Percentiles rank a stretch among this genome's conserved stretches.
Evolutionary conservation across 2,888 invertebrate genomes (phyloP).

Genomic region (Miltochrista miniata): DNA sequence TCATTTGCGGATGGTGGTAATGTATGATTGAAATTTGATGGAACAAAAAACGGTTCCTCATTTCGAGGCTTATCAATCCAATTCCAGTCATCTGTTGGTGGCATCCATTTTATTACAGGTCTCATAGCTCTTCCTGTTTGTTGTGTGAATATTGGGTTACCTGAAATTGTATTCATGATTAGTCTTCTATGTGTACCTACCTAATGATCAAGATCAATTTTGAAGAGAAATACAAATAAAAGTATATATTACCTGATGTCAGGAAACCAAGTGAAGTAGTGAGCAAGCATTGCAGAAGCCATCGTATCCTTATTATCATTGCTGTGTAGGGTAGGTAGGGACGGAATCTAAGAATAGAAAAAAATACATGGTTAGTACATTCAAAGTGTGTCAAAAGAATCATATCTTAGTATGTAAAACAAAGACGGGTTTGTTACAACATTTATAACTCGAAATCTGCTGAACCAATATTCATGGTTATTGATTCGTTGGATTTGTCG

Average conservation of each 20-base stretch:
- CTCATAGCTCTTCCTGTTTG: conserved; percentile 56
- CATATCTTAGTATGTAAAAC: too few species aligned
- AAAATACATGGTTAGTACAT: not conserved
- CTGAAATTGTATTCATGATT: conserved; percentile 41
- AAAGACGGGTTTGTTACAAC: too few species aligned
- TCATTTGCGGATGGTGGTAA: conserved; percentile 79
- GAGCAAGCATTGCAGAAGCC: conserved; percentile 57
- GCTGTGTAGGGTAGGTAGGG: conserved; percentile 50
- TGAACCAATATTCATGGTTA: too few species aligned
- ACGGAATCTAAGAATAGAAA: conserved; percentile 59
- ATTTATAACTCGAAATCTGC: too few species aligned
- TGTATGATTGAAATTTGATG: conserved; percentile 76
- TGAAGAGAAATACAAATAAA: too few species aligned
- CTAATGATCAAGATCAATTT: too few species aligned
- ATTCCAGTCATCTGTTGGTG: conserved; percentile 76
- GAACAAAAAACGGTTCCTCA: conserved; percentile 71
- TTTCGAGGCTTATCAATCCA: conserved; percentile 67
- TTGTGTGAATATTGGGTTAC: conserved; percentile 76
- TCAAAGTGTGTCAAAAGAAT: not conserved
- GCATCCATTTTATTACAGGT: conserved; percentile 77
- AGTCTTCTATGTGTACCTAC: not conserved
- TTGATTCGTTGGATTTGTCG: too few species aligned
- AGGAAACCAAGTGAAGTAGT: conserved; percentile 42
- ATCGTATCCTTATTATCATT: conserved; percentile 77
- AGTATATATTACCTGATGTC: conserved; percentile 63